These are phyloP conservation scores for Microchrysa polita DNA, from an alignment of 2,888 invertebrate genomes.

Conservation along the genomic window DNA sequence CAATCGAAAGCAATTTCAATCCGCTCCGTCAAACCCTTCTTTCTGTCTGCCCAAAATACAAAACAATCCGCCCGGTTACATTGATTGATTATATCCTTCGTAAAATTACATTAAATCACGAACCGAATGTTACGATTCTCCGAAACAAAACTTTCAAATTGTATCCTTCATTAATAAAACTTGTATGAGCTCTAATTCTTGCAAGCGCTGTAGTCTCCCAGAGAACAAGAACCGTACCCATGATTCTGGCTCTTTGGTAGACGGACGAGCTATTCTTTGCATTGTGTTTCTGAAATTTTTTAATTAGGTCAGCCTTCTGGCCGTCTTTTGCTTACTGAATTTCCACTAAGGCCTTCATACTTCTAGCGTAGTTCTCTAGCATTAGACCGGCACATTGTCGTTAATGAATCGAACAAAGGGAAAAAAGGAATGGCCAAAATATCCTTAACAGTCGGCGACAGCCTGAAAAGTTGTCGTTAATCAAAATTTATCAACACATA, in stretches of 20 bases:
- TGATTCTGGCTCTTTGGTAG: too few relatives aligned
- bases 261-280: not conserved
- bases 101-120: constrained; percentile 10
- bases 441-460: constrained; percentile 48
- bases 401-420: constrained; percentile 18
- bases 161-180: constrained; percentile 35
- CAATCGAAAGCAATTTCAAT: too few relatives aligned
- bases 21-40: not conserved
- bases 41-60: not conserved
- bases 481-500: constrained; percentile 51
- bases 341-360: not conserved
- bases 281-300: constrained; percentile 39
- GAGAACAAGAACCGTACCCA: not conserved
- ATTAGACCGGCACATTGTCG: not conserved
- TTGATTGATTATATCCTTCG: constrained; percentile 24
- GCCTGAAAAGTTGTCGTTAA: constrained; percentile 51
- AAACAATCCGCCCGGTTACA: not conserved
- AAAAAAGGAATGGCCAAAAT: constrained; percentile 42
- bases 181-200: constrained; percentile 18
- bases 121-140: constrained; percentile 8
- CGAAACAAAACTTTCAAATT: constrained; percentile 20
- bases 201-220: not conserved
- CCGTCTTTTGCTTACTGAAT: constrained; percentile 3
- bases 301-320: constrained; percentile 38
- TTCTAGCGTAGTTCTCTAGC: not conserved